Percentiles rank a stretch among this genome's conserved stretches.
Evolutionary conservation across 2,888 invertebrate species (phyloP).

Genomic region (Mycalesis mineus): DNA sequence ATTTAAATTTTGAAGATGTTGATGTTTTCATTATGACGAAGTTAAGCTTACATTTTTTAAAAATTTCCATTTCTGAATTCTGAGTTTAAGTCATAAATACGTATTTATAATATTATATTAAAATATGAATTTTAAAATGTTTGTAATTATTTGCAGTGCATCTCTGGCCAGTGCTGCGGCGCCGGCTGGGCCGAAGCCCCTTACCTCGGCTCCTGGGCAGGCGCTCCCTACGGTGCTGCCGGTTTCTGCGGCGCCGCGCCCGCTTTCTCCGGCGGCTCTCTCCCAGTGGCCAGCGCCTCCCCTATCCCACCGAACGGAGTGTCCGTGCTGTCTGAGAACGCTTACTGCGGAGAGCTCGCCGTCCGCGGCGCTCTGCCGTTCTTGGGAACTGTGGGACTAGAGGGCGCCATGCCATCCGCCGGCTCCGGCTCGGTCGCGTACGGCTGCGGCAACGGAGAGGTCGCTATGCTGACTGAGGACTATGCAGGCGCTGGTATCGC

Average conservation of each 20-base stretch:
- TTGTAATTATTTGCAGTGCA: conserved; percentile 13
- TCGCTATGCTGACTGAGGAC: conserved; percentile 32
- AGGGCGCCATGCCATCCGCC: conserved; percentile 34
- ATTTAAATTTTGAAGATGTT: too few relatives aligned
- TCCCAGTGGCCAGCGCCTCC: conserved; percentile 39
- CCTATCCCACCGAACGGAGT: conserved; percentile 35
- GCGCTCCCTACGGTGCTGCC: not conserved
- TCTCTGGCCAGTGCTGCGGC: conserved; percentile 23
- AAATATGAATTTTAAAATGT: not conserved
- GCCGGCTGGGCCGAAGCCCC: not conserved
- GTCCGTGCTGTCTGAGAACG: conserved; percentile 38
- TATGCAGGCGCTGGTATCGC: too few relatives aligned
- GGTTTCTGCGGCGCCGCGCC: conserved; percentile 1
- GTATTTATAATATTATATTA: too few relatives aligned
- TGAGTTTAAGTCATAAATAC: too few relatives aligned
- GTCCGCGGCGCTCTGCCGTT: conserved; percentile 38
- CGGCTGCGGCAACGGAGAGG: conserved; percentile 34
- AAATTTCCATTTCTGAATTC: too few relatives aligned
- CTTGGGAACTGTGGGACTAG: conserved; percentile 37
- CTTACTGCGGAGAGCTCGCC: conserved; percentile 37
- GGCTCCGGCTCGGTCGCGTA: conserved; percentile 36
- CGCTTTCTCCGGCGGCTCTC: conserved; percentile 28
- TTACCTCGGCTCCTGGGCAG: conserved; percentile 20
- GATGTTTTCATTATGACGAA: too few relatives aligned
- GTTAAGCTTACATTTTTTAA: not conserved